phyloP scores from a whole-genome alignment of 2,113 vertebrate species.

The Phaethon lepturus region DNA sequence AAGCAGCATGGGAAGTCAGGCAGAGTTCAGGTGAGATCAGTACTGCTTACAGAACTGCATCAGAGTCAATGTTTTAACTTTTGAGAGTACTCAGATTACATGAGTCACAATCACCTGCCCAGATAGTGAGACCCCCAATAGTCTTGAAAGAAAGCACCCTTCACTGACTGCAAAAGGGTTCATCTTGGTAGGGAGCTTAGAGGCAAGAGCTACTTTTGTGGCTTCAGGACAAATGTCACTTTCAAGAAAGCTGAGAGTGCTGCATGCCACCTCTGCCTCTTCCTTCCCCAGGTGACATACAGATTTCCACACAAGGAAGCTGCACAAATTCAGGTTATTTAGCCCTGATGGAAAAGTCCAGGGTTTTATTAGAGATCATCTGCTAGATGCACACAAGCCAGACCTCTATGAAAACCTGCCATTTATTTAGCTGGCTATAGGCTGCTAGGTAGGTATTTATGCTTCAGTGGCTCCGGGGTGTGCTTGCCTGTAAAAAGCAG shows the following conservation, averaged over 20 bases:
- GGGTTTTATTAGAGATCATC: not conserved
- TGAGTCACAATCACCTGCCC: not conserved
- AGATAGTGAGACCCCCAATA: rapidly evolving
- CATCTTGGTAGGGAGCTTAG: not conserved
- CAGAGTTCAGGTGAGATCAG: rapidly evolving
- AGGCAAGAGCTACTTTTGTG: not conserved
- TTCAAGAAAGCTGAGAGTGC: not conserved
- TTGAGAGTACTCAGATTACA: not conserved
- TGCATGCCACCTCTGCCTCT: not conserved
- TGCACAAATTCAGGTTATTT: not conserved
- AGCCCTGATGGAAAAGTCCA: not conserved
- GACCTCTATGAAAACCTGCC: not conserved
- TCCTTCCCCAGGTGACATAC: not conserved
- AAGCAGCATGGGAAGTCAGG: not conserved
- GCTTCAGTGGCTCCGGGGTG: not conserved
- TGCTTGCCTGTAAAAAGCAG: not conserved
- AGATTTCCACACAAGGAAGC: not conserved
- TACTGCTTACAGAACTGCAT: not conserved
- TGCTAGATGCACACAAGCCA: not conserved
- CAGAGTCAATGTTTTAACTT: not conserved
- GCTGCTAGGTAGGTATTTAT: not conserved
- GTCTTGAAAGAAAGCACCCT: not conserved
- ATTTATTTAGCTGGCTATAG: not conserved
- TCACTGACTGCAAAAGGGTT: not conserved
- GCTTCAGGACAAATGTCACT: not conserved